A percentile compares a stretch with the other conserved stretches of the same genome.
phyloP scores from a whole-genome alignment of 1,140 invertebrate species.

The Lerema accius region DNA sequence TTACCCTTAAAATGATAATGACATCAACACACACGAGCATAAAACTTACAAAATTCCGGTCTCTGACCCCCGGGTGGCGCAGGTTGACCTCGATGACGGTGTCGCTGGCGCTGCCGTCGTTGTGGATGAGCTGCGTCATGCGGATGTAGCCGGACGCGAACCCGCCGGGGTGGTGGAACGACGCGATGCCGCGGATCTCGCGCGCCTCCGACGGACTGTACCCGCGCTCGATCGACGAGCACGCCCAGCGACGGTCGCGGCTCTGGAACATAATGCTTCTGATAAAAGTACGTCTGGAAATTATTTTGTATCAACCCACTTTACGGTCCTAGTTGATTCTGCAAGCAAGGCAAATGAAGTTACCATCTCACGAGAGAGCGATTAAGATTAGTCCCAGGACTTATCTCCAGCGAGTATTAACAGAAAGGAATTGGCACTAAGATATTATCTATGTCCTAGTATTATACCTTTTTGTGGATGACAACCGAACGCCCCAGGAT shows the following conservation, averaged over 20 bases:
- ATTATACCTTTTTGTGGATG: constrained; percentile 88
- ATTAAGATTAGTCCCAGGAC: too few relatives aligned
- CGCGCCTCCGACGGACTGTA: constrained; percentile 93
- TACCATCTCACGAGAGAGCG: too few relatives aligned
- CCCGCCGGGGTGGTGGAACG: constrained; percentile 94
- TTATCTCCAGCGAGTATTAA: too few relatives aligned
- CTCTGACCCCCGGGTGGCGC: constrained; percentile 91
- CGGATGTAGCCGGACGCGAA: constrained; percentile 94
- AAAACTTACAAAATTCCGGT: constrained; percentile 90
- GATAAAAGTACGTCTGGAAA: too few relatives aligned
- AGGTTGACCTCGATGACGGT: constrained; percentile 95
- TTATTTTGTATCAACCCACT: too few relatives aligned
- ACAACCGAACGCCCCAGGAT: constrained; percentile 95
- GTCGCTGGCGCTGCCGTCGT: constrained; percentile 93
- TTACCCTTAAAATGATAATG: too few relatives aligned
- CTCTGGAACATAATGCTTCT: constrained; percentile 32
- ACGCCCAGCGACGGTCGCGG: constrained; percentile 88
- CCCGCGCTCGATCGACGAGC: constrained; percentile 92
- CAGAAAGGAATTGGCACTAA: too few relatives aligned
- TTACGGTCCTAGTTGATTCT: too few relatives aligned
- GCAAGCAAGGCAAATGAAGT: too few relatives aligned
- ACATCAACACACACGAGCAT: too few relatives aligned
- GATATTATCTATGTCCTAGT: neutral
- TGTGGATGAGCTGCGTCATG: constrained; percentile 94
- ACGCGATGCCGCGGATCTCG: constrained; percentile 94